Evolutionary conservation across 2,888 invertebrate genomes (phyloP).

Genomic region (Hirtodrosophila histrioides): DNA sequence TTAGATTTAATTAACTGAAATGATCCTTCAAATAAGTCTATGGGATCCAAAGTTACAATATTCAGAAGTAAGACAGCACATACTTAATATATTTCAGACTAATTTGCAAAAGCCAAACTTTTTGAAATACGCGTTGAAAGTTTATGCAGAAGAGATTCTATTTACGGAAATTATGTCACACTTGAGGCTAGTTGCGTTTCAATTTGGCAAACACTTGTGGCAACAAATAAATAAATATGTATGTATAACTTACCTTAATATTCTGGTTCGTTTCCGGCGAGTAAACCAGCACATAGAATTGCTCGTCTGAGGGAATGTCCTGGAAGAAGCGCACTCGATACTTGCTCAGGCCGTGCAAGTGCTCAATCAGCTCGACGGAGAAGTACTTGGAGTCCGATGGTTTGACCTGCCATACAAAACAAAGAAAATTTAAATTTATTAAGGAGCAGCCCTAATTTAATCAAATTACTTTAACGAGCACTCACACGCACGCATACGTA

Average conservation of each 20-base stretch:
- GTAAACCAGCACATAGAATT: constrained; percentile 80
- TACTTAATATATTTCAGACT: too few relatives aligned
- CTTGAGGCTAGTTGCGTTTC: not conserved
- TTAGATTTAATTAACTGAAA: too few relatives aligned
- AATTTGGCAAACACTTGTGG: not conserved
- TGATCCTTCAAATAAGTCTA: too few relatives aligned
- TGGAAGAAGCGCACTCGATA: constrained; percentile 81
- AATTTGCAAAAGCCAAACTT: too few relatives aligned
- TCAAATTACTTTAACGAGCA: constrained; percentile 15
- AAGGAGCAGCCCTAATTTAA: constrained; percentile 9
- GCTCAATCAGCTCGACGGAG: constrained; percentile 76
- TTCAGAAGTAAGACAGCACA: too few relatives aligned
- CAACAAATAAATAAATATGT: too few relatives aligned
- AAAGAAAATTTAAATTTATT: not conserved
- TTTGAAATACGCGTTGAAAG: too few relatives aligned
- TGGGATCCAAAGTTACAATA: too few relatives aligned
- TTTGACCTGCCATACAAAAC: constrained; percentile 73
- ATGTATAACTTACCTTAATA: constrained; percentile 79
- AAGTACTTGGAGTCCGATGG: constrained; percentile 82
- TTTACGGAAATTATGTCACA: too few relatives aligned
- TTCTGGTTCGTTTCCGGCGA: constrained; percentile 83
- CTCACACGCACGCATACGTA: not conserved
- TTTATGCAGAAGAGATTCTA: too few relatives aligned
- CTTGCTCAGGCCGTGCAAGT: constrained; percentile 81
- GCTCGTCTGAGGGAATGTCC: constrained; percentile 78